Percentiles rank a stretch among this genome's conserved stretches.
phyloP scores from a whole-genome alignment of 2,113 vertebrate species.

The Seriola rivoliana region DNA sequence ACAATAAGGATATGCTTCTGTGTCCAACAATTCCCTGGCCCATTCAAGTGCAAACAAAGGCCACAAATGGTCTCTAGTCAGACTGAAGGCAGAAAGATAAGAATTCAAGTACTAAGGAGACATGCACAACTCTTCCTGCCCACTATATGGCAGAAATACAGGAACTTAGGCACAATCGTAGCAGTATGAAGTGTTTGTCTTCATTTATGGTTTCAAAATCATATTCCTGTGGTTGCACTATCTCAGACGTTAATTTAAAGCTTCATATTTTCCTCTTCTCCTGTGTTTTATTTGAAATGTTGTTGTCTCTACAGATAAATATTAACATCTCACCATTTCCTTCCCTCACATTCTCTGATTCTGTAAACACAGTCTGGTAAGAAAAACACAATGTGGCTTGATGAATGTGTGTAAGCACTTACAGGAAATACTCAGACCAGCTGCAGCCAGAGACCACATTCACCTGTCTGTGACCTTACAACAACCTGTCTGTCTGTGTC shows the following conservation, averaged over 20 bases:
- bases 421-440: not conserved
- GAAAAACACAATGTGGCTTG: conserved; percentile 26
- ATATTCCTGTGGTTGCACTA: not conserved
- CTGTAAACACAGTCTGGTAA: conserved; percentile 29
- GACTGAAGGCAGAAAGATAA: not conserved
- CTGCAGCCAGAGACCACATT: not conserved
- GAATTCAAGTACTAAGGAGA: not conserved
- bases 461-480: not conserved
- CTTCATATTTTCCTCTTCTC: too few species aligned
- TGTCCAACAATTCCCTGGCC: not conserved
- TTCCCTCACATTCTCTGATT: conserved; percentile 5
- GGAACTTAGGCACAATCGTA: not conserved
- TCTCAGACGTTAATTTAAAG: too few species aligned
- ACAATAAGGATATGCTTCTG: conserved; percentile 14
- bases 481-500: too few species aligned
- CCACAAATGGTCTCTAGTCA: not conserved
- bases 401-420: conserved; percentile 15
- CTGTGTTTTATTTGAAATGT: too few species aligned
- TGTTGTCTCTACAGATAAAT: conserved; percentile 37
- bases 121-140: not conserved
- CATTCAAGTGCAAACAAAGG: conserved; percentile 7
- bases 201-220: not conserved
- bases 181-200: not conserved
- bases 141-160: not conserved
- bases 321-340: conserved; percentile 16